Evolutionary conservation across 2,888 invertebrate species (phyloP), one percentile per base, ranked within the genome.

Genomic region (Sinohyriopsis cumingii): DNA sequence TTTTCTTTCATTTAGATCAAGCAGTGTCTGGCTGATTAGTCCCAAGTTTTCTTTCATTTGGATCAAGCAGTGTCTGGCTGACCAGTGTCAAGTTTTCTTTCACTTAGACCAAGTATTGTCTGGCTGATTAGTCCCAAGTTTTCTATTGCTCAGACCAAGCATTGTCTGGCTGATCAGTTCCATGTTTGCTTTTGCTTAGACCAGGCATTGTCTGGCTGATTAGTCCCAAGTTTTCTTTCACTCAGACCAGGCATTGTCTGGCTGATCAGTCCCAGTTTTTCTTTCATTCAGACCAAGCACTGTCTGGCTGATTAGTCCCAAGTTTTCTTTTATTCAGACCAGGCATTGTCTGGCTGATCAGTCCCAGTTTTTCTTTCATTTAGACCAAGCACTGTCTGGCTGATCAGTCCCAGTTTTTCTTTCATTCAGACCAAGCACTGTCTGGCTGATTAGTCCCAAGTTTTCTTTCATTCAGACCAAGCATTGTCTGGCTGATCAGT

Each of bases 241-340:
- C n/a, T n/a, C n/a, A n/a, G n/a, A n/a, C n/a, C n/a, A n/a, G n/a
- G 45, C 28, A 61, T 22, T 24, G 25, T 59, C 59, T 59, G 25
- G 25, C 25, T 28, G 28, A 28, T 5, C 28, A 59, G 18, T n/a
- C 15, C 45, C 24, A 18, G 33, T 33, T n/a, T 61, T 61, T n/a
- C 61, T 61, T n/a, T 61, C 61, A n/a, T n/a, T n/a, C n/a, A n/a
- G n/a, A n/a, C n/a, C n/a, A 20, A 61, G 45, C 28, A 61, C 9
- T 24, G 25, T 59, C 59, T 59, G 25, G 25, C 25, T 28, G 28
- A 28, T 5, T 6, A 59, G 18, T n/a, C 15, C 45, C 24, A 18
- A 61, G 61, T n/a, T 61, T 61, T n/a, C 61, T 61, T n/a, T 61
- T 33, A n/a, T n/a, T n/a, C n/a, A n/a, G n/a, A n/a, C n/a, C n/a